Base-by-base conservation (phyloP, 1,140 invertebrate genomes). In the Anoplolepis gracilipes region DNA sequence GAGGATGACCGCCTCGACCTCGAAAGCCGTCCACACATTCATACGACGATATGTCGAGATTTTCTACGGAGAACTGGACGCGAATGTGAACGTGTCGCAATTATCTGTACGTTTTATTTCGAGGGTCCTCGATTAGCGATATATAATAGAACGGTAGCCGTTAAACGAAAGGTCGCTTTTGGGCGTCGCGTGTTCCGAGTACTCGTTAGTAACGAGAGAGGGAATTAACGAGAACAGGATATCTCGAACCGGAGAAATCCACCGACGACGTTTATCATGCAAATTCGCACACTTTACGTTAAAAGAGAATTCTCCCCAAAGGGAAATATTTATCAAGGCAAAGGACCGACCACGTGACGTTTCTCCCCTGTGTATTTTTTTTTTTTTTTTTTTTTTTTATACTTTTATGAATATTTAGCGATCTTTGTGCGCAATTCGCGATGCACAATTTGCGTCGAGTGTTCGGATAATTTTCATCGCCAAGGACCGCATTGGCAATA, bases 1-100 rank as follows among this genome's bases (percentile, higher is more conserved):
- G 92, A 94, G 92, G 93, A 93, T 92, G 93, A 93, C 87, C 91
- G 85, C 85, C 81, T 90, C 11, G 91, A 91, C 85, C 81, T 90
- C 91, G 88, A 87, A 75, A 81, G 46, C 75, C 59, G 55, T 3
- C 57, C 49, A 39, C 36, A 53, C 61, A 84, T 57, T 10, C 42
- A 46, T 49, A 16, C 46, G 46, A 49, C 4, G 16, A 49, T 49
- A 49, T 49, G 67, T 53, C 36, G 67, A 85, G 88, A 89, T 89
- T 89, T 79, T 49, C 46, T 39, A 25, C 67, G 72, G n/a, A 87
- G 78, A 89, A 82, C 49, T 67, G n/a, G 30, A 72, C 10, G 1
- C 11, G 62, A 82, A 89, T 72, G 59, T 28, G 55, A 79, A 77
- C 55, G 6, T n/a, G 19, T 53, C 25, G 6, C 22, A 62, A 65